Evolutionary conservation across 2,888 invertebrate species (phyloP), one percentile per base, ranked within the genome.

Genomic region (Euproctis similis): DNA sequence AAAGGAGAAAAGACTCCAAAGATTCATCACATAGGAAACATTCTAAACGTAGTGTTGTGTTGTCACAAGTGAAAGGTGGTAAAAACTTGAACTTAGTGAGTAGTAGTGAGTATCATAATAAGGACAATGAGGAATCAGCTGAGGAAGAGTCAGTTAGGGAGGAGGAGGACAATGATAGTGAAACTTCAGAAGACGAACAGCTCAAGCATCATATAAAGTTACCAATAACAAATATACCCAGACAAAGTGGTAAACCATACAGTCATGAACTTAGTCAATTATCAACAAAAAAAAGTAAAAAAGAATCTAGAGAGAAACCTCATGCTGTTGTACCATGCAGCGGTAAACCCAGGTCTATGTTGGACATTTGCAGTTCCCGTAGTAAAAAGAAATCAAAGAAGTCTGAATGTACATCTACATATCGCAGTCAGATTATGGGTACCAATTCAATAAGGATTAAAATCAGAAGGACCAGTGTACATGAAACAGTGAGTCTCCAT

Each of bases 371-470:
- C 37, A 51, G 51, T 72, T 77, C 80, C 29, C 72, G 70, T 57
- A 81, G 73, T 59, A 84, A 82, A 72, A 82, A 80, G 66, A 81
- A 84, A 53, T 75, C 75, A 3, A 81, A 78, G 58, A 81, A 78
- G 58, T 62, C 64, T 48, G 77, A 77, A 36, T 54, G 59, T 49
- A 61, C 63, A 38, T 57, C 82, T 47, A 87, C 85, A 47, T 88
- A 88, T 70, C 85, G 82, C 46, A 88, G 88, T 62, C 87, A 88
- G 69, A 87, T 88, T 50, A 87, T 90, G 46, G 89, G 89, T 56
- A 88, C 88, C 39, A 74, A 73, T 58, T 89, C 89, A 36, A 89
- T 91, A 56, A 91, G 90, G 68, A 87, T 91, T 55, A 87, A 89
- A 57, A 91, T 91, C 51, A 88, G 87, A 63, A 90, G 89, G 71